A percentile compares a stretch with the other conserved stretches of the same genome.
phyloP scores from a whole-genome alignment of 2,113 vertebrate species.

The Elephantulus edwardii region DNA sequence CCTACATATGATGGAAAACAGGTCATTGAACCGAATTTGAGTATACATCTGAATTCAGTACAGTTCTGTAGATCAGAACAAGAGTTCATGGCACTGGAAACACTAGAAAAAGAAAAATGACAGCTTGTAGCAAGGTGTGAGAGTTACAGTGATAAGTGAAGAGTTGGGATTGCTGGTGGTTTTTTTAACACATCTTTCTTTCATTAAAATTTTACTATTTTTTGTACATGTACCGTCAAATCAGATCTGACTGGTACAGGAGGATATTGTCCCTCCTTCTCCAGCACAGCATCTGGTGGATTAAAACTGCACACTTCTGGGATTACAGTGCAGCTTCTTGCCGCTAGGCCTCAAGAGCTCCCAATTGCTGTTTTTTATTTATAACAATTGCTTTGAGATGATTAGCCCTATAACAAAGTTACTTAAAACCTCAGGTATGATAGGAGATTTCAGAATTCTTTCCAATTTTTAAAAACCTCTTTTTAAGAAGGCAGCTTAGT shows the following conservation, averaged over 20 bases:
- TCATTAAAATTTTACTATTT: no score
- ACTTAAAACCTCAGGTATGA: constrained; percentile 47
- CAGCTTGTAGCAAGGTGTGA: not conserved
- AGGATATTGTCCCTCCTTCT: no score
- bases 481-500: constrained; percentile 11
- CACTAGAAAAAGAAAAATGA: constrained; percentile 30
- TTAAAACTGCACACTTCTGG: no score
- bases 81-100: constrained; percentile 16
- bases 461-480: constrained; percentile 1
- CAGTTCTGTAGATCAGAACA: constrained; percentile 32
- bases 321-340: no score
- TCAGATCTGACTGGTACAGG: no score
- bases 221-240: no score
- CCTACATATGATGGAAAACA: constrained; percentile 36
- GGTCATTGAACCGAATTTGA: constrained; percentile 46
- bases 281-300: no score
- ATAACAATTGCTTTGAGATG: constrained; percentile 54
- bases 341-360: no score
- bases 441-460: constrained; percentile 53
- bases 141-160: constrained; percentile 3
- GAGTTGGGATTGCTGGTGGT: not conserved
- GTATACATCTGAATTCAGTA: not conserved
- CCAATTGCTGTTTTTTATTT: constrained; percentile 35
- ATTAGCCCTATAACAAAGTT: constrained; percentile 52
- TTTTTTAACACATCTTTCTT: no score